Percentiles rank a stretch among this genome's conserved stretches.
These are phyloP conservation scores for Poecilia velifera DNA, from an alignment of 2,797 vertebrate species.

Conservation along the genomic window DNA sequence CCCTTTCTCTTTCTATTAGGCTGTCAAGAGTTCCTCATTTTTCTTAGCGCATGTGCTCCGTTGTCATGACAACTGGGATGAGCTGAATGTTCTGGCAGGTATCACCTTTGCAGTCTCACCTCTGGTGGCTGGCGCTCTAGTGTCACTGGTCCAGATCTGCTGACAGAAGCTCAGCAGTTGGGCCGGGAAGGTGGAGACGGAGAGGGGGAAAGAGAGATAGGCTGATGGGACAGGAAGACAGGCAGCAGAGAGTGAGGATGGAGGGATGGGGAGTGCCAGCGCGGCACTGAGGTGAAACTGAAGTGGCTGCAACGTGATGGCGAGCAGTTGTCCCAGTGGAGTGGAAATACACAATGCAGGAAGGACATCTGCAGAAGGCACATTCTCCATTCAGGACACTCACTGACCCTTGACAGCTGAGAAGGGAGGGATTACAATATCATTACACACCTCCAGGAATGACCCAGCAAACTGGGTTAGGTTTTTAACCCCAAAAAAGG, in stretches of 20 bases:
- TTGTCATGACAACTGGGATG: conserved; percentile 90
- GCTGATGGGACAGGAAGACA: conserved; percentile 53
- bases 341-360: conserved; percentile 43
- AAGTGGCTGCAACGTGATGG: conserved; percentile 64
- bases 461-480: background rate
- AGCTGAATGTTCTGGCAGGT: conserved; percentile 81
- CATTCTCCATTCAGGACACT: conserved; percentile 26
- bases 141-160: conserved; percentile 49
- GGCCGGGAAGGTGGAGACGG: conserved; percentile 40
- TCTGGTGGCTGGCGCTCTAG: conserved; percentile 79
- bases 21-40: conserved; percentile 30
- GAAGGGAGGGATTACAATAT: background rate
- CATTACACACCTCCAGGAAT: background rate
- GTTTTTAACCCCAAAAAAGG: background rate
- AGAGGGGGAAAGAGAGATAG: conserved; percentile 69
- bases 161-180: conserved; percentile 70
- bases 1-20: conserved; percentile 13
- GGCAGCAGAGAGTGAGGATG: conserved; percentile 29
- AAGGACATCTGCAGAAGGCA: conserved; percentile 26
- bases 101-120: conserved; percentile 91
- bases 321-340: conserved; percentile 47
- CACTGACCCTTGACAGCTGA: background rate
- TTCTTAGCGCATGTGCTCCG: conserved; percentile 71
- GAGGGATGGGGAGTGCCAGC: conserved; percentile 71
- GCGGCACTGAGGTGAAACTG: conserved; percentile 82